Evolutionary conservation across 2,888 invertebrate species (phyloP), one percentile per base, ranked within the genome.

Genomic region (Phaedon cochleariae): DNA sequence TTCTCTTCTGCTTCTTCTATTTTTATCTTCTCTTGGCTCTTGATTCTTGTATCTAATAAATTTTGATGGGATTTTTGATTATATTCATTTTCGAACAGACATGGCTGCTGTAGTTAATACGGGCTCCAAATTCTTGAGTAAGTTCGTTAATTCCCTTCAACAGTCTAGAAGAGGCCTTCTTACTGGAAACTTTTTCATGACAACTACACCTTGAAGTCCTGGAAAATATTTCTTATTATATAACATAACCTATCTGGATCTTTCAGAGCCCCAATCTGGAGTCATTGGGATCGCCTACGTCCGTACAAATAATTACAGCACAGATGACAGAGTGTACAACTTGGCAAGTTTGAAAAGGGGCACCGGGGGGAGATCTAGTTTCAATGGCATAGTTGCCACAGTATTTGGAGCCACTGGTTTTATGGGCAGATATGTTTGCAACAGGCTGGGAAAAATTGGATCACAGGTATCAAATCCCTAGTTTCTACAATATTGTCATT

Each of bases 321-420:
- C 86, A 0, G 87, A 88, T 67, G 77, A 77, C 20, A 85, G 83
- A 69, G 85, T 82, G 57, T 86, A 86, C 68, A 91, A 90, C 83
- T 79, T 90, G 60, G 87, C 92, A 7, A 84, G 89, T 0, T 86
- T 94, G 80, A 94, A 92, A 81, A 86, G 92, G 70, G 96, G 95
- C 26, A 93, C 95, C 18, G 96, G 95, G 12, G 98, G 98, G 17
- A 90, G 99, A 34, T 93, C 94, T 74, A 98, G 97, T 79, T 99
- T 98, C 83, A 98, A 94, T 85, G 99, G 99, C 0, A 87, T 94
- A 61, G 96, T 98, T 1, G 96, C 95, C n/a, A 99, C 99, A n/a
- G 93, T 99, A 0, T 98, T 98, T 82, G 98, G 98, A 58, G 90
- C 90, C 62, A 91, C 91, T 34, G 98, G 98, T 1, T 96, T 95